phyloP scores from a whole-genome alignment of 2,888 invertebrate species.

The Stenurella melanura region DNA sequence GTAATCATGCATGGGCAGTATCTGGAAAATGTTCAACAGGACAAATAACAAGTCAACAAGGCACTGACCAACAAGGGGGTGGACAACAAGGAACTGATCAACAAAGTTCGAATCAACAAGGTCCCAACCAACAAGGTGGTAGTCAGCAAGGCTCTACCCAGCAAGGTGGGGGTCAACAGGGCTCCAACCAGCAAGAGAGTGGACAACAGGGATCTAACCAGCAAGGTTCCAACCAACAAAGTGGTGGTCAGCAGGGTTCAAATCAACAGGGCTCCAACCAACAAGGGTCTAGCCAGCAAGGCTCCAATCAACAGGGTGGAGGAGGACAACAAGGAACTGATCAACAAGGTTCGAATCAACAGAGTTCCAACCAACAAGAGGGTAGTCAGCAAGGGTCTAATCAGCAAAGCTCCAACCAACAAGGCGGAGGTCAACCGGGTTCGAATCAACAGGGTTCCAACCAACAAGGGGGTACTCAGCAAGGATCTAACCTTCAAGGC shows the following conservation, averaged over 20 bases:
- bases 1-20: slow-evolving; percentile 83
- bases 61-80: neutral
- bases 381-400: slow-evolving; percentile 44
- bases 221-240: slow-evolving; percentile 44
- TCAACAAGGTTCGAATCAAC: slow-evolving; percentile 58
- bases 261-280: slow-evolving; percentile 44
- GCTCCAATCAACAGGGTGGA: slow-evolving; percentile 40
- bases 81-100: slow-evolving; percentile 36
- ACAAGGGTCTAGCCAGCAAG: slow-evolving; percentile 57
- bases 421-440: too few relatives aligned
- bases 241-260: slow-evolving; percentile 46
- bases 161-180: slow-evolving; percentile 37
- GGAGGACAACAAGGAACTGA: slow-evolving; percentile 36
- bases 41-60: slow-evolving; percentile 38
- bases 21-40: slow-evolving; percentile 57
- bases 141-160: slow-evolving; percentile 62
- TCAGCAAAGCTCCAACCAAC: slow-evolving; percentile 47
- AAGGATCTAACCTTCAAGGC: slow-evolving; percentile 48
- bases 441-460: slow-evolving; percentile 38
- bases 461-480: slow-evolving; percentile 39
- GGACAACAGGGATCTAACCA: slow-evolving; percentile 29
- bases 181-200: slow-evolving; percentile 31
- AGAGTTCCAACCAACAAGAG: slow-evolving; percentile 70
- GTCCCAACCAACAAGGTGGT: slow-evolving; percentile 56
- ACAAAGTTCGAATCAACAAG: slow-evolving; percentile 43